These are phyloP conservation scores for Polia nebulosa DNA, from an alignment of 2,888 invertebrate genomes.

Conservation along the genomic window DNA sequence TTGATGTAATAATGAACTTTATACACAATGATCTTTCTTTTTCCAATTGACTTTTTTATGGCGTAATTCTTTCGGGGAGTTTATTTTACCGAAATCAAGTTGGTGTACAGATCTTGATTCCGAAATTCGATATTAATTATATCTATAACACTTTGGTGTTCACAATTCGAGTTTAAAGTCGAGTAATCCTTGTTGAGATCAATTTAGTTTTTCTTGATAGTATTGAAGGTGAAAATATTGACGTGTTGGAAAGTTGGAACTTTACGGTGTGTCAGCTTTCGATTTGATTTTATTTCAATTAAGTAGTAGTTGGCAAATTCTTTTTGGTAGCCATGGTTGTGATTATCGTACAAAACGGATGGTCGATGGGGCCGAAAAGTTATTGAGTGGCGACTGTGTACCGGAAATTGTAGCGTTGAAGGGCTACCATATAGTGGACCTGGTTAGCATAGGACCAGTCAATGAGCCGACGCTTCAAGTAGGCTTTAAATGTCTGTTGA, in stretches of 20 bases:
- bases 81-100: constrained; percentile 58
- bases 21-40: constrained; percentile 66
- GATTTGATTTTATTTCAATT: no score
- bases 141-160: constrained; percentile 1
- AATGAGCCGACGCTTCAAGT: no score
- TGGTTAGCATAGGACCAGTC: no score
- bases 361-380: no score
- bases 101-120: constrained; percentile 45
- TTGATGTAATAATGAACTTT: constrained; percentile 70
- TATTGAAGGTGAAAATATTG: background rate
- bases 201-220: constrained; percentile 1
- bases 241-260: background rate
- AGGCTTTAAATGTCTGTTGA: no score
- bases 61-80: constrained; percentile 70
- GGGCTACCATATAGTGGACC: no score
- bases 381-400: no score
- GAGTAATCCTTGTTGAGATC: constrained; percentile 30
- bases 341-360: no score
- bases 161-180: constrained; percentile 10
- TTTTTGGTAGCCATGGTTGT: no score
- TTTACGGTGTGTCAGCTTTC: background rate
- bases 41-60: constrained; percentile 63
- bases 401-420: no score
- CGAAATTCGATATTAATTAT: constrained; percentile 57
- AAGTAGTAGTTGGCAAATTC: no score